phyloP scores from a whole-genome alignment of 1,140 invertebrate species.

The Drosophila elegans region DNA sequence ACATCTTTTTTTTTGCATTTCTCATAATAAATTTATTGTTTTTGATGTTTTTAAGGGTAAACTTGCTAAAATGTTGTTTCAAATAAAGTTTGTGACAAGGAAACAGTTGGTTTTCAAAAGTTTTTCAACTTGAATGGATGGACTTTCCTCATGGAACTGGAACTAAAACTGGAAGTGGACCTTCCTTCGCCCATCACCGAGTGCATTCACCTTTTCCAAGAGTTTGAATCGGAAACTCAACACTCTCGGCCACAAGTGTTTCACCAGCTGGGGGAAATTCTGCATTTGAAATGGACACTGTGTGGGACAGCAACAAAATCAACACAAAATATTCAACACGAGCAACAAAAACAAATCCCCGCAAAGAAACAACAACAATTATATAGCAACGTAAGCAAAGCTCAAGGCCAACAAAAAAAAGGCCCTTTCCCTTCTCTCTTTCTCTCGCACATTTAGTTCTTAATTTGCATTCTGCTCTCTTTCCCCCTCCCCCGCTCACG shows the following conservation, averaged over 20 bases:
- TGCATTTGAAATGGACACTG: slow-evolving; percentile 22
- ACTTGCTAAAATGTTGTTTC: neutral
- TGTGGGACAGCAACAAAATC: neutral
- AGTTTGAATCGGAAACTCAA: slow-evolving; percentile 16
- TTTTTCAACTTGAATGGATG: too few relatives aligned
- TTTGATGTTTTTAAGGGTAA: too few relatives aligned
- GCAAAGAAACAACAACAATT: slow-evolving; percentile 1
- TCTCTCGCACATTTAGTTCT: slow-evolving; percentile 1
- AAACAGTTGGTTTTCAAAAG: neutral
- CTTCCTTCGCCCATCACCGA: neutral
- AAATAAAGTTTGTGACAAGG: neutral
- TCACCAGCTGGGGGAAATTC: slow-evolving; percentile 20
- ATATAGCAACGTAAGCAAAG: slow-evolving; percentile 17
- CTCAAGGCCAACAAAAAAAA: slow-evolving; percentile 25
- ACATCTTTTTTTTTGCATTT: too few relatives aligned
- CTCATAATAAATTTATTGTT: too few relatives aligned
- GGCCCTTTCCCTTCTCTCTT: neutral
- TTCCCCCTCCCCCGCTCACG: neutral
- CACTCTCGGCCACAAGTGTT: neutral
- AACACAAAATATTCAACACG: slow-evolving; percentile 1
- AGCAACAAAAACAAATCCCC: slow-evolving; percentile 15
- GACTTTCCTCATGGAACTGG: neutral
- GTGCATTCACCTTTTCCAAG: slow-evolving; percentile 23
- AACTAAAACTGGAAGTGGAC: neutral
- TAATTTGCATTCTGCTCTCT: slow-evolving; percentile 18